phyloP scores from a whole-genome alignment of 2,888 invertebrate genomes.

The Eupithecia exiguata region DNA sequence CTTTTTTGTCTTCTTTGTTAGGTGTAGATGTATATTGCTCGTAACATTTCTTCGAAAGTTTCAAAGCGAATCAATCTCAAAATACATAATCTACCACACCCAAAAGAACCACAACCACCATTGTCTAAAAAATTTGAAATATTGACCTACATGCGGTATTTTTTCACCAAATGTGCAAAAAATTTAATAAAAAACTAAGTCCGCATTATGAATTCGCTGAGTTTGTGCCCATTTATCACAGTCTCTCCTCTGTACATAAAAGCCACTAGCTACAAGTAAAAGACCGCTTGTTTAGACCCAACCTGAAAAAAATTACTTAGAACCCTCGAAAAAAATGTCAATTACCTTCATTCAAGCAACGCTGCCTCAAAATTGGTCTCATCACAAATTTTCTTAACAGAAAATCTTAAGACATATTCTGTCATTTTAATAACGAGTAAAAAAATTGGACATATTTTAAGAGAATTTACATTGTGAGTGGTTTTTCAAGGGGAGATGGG shows the following conservation, averaged over 20 bases:
- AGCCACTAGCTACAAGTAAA: conserved; percentile 25
- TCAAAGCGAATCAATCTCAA: not conserved
- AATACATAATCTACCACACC: not conserved
- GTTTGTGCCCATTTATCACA: conserved; percentile 27
- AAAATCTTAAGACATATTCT: conserved; percentile 52
- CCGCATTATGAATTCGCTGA: conserved; percentile 23
- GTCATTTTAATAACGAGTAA: conserved; percentile 58
- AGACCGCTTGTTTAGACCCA: conserved; percentile 28
- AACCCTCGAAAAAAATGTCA: conserved; percentile 40
- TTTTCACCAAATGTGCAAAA: not conserved
- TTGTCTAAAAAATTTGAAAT: not conserved
- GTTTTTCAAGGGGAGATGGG: conserved; percentile 56
- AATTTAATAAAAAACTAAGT: not conserved
- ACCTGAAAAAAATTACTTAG: conserved; percentile 36
- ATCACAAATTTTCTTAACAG: conserved; percentile 50
- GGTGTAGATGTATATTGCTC: no score
- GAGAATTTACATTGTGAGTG: conserved; percentile 61
- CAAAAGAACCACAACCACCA: not conserved
- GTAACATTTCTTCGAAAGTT: not conserved
- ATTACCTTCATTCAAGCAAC: conserved; percentile 49
- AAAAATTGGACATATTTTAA: conserved; percentile 59
- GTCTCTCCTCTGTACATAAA: conserved; percentile 28
- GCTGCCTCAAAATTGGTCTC: conserved; percentile 52
- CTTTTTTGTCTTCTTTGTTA: no score
- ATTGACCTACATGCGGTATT: not conserved